phyloP scores from a whole-genome alignment of 2,113 vertebrate genomes.

The Petromus typicus region DNA sequence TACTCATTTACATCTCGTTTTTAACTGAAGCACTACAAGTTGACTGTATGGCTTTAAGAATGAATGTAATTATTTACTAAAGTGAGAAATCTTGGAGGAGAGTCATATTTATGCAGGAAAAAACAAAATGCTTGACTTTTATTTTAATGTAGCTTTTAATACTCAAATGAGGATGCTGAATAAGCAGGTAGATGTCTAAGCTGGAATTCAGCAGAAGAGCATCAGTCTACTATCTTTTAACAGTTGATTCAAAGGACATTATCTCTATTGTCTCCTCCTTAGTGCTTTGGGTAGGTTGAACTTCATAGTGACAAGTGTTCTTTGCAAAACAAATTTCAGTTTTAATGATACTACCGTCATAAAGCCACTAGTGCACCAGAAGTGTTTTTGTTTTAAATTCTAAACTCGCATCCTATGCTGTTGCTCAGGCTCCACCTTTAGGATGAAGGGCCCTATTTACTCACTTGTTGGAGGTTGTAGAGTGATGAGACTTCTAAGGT shows the following conservation, averaged over 20 bases:
- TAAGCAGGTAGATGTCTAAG: not conserved
- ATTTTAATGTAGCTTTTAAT: not conserved
- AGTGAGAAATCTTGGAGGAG: not conserved
- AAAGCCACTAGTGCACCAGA: not conserved
- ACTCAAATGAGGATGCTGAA: not conserved
- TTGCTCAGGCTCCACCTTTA: not conserved
- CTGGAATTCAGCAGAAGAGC: not conserved
- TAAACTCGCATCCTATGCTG: not conserved
- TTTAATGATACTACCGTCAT: not conserved
- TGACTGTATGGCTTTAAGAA: no score
- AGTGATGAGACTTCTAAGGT: not conserved
- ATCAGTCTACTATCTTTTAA: not conserved
- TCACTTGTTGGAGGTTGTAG: not conserved
- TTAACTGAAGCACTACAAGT: no score
- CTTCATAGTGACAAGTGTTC: not conserved
- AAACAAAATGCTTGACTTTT: not conserved
- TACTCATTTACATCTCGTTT: no score
- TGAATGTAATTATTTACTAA: not conserved
- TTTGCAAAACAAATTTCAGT: not conserved
- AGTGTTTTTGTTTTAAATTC: not conserved
- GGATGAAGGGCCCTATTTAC: not conserved
- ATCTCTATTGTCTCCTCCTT: not conserved
- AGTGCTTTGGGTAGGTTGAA: not conserved
- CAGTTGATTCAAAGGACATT: not conserved
- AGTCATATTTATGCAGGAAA: not conserved